Conservation (phyloP, 2,113 vertebrate genomes). For the Mohoua ochrocephala region DNA sequence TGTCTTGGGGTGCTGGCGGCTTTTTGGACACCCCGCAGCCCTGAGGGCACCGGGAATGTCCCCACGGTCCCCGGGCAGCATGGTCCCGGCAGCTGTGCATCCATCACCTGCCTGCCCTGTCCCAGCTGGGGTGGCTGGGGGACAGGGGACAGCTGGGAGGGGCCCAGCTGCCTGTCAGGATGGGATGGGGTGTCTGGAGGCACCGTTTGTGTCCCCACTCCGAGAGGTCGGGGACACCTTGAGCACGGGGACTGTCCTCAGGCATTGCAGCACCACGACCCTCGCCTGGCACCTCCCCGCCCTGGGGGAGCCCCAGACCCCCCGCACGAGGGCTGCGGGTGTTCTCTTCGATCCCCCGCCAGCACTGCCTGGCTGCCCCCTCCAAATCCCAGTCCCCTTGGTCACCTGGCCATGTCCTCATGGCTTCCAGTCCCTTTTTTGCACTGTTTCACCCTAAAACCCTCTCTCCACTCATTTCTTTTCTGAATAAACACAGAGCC, state of each 20-base stretch:
- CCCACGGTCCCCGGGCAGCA: accelerated
- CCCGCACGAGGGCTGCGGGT: accelerated
- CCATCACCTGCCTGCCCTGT: accelerated
- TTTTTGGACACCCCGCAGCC: accelerated
- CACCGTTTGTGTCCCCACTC: neutral
- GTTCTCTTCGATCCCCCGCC: neutral
- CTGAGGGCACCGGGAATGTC: accelerated
- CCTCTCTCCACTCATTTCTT: neutral
- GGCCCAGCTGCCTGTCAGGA: neutral
- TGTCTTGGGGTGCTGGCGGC: too few relatives aligned
- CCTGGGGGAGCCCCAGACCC: neutral
- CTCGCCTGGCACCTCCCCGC: accelerated
- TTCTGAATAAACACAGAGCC: neutral
- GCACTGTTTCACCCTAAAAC: neutral
- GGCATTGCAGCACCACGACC: accelerated
- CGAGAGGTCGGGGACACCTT: neutral
- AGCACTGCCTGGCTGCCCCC: neutral
- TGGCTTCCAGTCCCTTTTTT: neutral
- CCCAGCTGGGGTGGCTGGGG: neutral
- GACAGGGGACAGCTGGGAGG: neutral
- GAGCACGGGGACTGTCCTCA: accelerated
- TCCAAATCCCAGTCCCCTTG: accelerated
- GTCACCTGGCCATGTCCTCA: accelerated
- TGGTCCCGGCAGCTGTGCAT: neutral
- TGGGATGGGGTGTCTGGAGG: neutral